A percentile compares a stretch with the other conserved stretches of the same genome.
Evolutionary conservation across 35 echinoderm and acorn worm genomes (phyloP).

Genomic region (Ophiothrix spiculata): DNA sequence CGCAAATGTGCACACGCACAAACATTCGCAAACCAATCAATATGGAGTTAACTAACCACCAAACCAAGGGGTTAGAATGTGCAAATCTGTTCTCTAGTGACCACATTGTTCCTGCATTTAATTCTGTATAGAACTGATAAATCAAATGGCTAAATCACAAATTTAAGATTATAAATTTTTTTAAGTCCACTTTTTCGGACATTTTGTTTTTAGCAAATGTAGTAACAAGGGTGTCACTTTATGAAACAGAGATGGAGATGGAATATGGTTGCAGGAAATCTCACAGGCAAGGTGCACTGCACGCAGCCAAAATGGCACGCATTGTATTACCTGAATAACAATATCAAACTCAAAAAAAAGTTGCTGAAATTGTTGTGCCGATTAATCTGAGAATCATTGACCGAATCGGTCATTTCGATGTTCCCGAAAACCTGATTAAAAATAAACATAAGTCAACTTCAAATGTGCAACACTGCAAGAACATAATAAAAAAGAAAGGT

Average conservation of each 20-base stretch:
- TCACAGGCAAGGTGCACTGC: not conserved
- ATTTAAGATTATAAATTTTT: not conserved
- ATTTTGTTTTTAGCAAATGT: not conserved
- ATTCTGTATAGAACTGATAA: not conserved
- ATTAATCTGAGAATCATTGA: not conserved
- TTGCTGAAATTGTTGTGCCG: constrained; percentile 6
- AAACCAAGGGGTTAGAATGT: too few relatives aligned
- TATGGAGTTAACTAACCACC: too few relatives aligned
- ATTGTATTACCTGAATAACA: constrained; percentile 86
- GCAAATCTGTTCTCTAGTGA: too few relatives aligned
- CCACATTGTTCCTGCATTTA: not conserved
- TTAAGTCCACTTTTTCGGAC: not conserved
- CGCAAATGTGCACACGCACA: too few relatives aligned
- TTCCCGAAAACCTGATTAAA: constrained; percentile 76
- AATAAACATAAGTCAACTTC: not conserved
- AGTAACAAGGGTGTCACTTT: not conserved
- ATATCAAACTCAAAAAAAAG: constrained; percentile 44
- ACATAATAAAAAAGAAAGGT: not conserved
- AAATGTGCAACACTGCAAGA: not conserved
- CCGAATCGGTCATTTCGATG: constrained; percentile 35
- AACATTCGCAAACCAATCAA: too few relatives aligned
- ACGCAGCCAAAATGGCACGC: not conserved
- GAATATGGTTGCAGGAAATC: not conserved
- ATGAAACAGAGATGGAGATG: not conserved
- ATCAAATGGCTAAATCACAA: not conserved